Evolutionary conservation across 2,113 vertebrate genomes (phyloP), one percentile per base, ranked within the genome.

Genomic region (Pteropus alecto): DNA sequence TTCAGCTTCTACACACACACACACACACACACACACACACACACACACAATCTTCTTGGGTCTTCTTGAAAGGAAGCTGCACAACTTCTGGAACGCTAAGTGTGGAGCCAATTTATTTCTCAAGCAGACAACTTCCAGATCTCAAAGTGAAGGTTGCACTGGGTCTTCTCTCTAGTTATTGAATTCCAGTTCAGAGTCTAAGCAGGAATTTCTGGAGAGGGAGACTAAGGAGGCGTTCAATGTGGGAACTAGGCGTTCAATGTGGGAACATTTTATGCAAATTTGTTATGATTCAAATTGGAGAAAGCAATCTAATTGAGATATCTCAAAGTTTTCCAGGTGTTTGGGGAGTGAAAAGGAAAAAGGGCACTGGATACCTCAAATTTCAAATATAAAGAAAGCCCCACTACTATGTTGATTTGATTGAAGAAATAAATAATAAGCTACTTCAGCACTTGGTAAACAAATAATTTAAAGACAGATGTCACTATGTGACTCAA

Each of bases 331-430:
- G 38, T 43, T 33, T 22, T 90, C 48, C 85, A 68, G 71, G 56
- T 63, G 28, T 48, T 77, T 73, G n/a, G 16, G 30, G 63, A 76
- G 28, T 63, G 43, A 78, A 74, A 54, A 90, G 74, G 24, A 65
- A 63, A 84, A 35, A 18, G 24, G 46, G 73, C 8, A 76, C 18
- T 35, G 16, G 33, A 19, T 70, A 24, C 79, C 71, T 93, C 81
- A 87, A 96, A 74, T 63, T 33, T 28, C 38, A 90, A 26, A 61
- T 63, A 35, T 46, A 88, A 94, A 82, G 60, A 87, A 95, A 68
- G 28, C 6, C 43, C n/a, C 71, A 65, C 6, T 46, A 43, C 54
- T 83, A 22, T 7, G 86, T 0, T 67, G 68, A 70, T 41, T 82
- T 33, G 14, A 48, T 48, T 54, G 41, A 87, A 89, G 26, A 82